Evolutionary conservation across 2,113 vertebrate species (phyloP).

Genomic region (Pimephales promelas): DNA sequence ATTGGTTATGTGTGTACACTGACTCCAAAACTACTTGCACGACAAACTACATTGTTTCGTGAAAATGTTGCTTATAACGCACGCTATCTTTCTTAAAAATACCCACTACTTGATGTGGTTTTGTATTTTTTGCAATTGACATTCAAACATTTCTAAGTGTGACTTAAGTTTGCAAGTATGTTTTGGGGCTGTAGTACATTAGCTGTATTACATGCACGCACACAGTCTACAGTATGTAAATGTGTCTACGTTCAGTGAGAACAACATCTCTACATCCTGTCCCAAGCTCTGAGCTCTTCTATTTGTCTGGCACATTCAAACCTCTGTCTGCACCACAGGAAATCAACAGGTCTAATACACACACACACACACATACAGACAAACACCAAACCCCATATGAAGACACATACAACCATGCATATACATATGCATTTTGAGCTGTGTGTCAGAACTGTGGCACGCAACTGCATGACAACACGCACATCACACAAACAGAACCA

Average conservation of each 20-base stretch:
- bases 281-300: constrained; percentile 37
- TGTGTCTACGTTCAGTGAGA: constrained; percentile 31
- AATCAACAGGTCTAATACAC: constrained; percentile 58
- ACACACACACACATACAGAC: constrained; percentile 4
- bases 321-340: constrained; percentile 66
- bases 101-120: not conserved
- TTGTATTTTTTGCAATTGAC: not conserved
- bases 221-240: not conserved
- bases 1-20: not conserved
- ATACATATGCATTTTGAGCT: constrained; percentile 2
- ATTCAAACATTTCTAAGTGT: not conserved
- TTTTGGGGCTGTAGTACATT: not conserved
- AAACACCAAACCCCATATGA: not conserved
- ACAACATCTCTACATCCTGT: constrained; percentile 58
- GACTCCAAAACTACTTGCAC: not conserved
- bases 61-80: not conserved
- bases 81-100: not conserved
- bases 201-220: not conserved
- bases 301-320: constrained; percentile 61
- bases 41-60: not conserved
- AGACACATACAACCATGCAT: constrained; percentile 25
- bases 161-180: not conserved
- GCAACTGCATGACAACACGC: not conserved
- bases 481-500: constrained; percentile 1
- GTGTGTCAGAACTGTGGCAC: not conserved